These are phyloP conservation scores for Nymphalis c-album DNA, from an alignment of 2,888 invertebrate genomes.

Conservation along the genomic window DNA sequence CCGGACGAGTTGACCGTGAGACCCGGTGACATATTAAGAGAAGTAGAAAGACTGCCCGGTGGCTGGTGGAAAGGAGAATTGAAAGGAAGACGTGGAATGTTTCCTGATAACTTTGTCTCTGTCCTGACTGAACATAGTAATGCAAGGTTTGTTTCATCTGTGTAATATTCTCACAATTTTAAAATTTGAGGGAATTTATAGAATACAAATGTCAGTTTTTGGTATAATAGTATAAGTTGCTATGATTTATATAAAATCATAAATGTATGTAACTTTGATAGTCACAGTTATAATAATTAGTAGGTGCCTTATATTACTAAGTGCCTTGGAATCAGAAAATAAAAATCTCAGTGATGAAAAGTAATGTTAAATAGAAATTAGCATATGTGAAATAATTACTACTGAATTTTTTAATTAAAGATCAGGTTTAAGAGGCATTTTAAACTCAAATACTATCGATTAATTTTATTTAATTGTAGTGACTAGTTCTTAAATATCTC, in stretches of 20 bases:
- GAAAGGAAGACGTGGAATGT: constrained; percentile 90
- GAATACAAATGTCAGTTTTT: not conserved
- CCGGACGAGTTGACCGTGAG: constrained; percentile 91
- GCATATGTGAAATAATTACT: too few relatives aligned
- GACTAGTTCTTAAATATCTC: constrained; percentile 49
- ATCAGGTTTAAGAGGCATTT: not conserved
- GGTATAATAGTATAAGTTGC: not conserved
- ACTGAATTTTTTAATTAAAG: too few relatives aligned
- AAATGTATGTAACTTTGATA: too few relatives aligned
- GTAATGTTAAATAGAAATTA: too few relatives aligned
- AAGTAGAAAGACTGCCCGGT: constrained; percentile 88
- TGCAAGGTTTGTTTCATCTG: constrained; percentile 60
- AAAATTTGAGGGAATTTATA: not conserved
- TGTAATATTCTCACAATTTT: not conserved
- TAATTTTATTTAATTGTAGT: constrained; percentile 22
- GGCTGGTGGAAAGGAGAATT: constrained; percentile 97
- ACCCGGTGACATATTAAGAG: constrained; percentile 91
- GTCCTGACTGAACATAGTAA: constrained; percentile 72
- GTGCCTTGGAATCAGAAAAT: too few relatives aligned
- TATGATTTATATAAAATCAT: too few relatives aligned
- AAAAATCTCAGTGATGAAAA: too few relatives aligned
- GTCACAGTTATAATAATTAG: too few relatives aligned
- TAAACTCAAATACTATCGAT: not conserved
- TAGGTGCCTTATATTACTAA: too few relatives aligned
- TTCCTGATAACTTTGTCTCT: constrained; percentile 96